Percentiles rank a stretch among this genome's conserved stretches.
Conservation (phyloP, 2,797 vertebrate genomes). For the Hippopotamyrus pictus region DNA sequence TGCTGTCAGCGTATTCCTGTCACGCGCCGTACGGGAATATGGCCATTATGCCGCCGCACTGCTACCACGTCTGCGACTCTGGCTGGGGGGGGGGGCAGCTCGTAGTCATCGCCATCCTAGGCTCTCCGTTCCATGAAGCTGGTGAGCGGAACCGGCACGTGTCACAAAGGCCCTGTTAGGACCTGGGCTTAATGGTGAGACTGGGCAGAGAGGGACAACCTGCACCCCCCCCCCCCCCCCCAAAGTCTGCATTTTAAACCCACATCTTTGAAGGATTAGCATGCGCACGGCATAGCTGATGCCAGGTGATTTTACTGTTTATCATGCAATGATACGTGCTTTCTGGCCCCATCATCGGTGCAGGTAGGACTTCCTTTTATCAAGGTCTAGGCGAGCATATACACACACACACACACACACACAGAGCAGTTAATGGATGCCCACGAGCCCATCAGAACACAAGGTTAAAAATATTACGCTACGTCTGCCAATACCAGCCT, state of each 20-base stretch:
- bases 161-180: conserved; percentile 30
- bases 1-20: background rate
- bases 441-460: conserved; percentile 29
- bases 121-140: conserved; percentile 36
- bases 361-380: background rate
- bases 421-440: conserved; percentile 32
- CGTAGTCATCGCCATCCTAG: conserved; percentile 29
- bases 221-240: conserved; percentile 21
- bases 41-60: background rate
- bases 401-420: background rate
- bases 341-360: background rate
- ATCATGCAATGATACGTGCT: conserved; percentile 21
- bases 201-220: conserved; percentile 46
- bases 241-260: conserved; percentile 54
- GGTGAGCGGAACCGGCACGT: conserved; percentile 34
- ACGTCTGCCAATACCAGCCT: conserved; percentile 16
- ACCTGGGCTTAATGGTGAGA: conserved; percentile 48
- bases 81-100: conserved; percentile 23
- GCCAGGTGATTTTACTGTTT: conserved; percentile 29
- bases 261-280: conserved; percentile 43
- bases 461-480: conserved; percentile 31
- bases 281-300: conserved; percentile 46
- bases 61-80: background rate
- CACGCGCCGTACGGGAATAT: background rate
- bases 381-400: background rate